Conservation (phyloP, 2,888 invertebrate genomes). For the Dynastes hyllus region DNA sequence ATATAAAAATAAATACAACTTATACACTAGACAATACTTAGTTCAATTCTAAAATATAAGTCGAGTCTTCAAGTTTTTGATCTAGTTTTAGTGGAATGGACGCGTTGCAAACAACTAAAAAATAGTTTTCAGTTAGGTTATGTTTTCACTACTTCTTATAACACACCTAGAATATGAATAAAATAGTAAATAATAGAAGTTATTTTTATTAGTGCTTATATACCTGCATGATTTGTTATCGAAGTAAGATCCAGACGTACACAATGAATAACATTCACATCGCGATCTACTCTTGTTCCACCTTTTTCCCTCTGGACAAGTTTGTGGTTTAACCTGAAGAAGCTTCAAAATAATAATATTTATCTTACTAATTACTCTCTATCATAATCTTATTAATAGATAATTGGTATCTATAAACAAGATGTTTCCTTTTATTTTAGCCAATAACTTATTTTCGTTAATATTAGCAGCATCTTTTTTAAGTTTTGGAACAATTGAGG, state of each 20-base stretch:
- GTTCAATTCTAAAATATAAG: slow-evolving; percentile 11
- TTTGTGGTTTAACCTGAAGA: background rate
- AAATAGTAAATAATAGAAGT: background rate
- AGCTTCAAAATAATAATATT: background rate
- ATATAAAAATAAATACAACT: slow-evolving; percentile 18
- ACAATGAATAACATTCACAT: slow-evolving; percentile 40
- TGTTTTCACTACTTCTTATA: slow-evolving; percentile 27
- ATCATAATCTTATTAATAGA: background rate
- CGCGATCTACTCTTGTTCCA: slow-evolving; percentile 19
- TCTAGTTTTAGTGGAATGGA: background rate
- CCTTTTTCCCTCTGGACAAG: background rate
- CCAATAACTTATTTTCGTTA: too few species aligned
- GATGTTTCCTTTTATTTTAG: too few species aligned
- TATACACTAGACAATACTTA: slow-evolving; percentile 23
- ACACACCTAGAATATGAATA: slow-evolving; percentile 39
- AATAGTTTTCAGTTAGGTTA: slow-evolving; percentile 37
- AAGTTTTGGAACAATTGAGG: too few species aligned
- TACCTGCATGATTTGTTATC: slow-evolving; percentile 38
- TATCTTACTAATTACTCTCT: background rate
- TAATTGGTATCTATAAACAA: too few species aligned
- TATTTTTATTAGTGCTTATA: background rate
- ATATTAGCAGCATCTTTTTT: too few species aligned
- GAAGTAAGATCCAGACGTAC: slow-evolving; percentile 34
- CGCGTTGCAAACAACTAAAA: slow-evolving; percentile 32
- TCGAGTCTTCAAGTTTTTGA: slow-evolving; percentile 36